These are phyloP conservation scores for Pangasianodon hypophthalmus DNA, from an alignment of 2,113 vertebrate species.

Conservation along the genomic window DNA sequence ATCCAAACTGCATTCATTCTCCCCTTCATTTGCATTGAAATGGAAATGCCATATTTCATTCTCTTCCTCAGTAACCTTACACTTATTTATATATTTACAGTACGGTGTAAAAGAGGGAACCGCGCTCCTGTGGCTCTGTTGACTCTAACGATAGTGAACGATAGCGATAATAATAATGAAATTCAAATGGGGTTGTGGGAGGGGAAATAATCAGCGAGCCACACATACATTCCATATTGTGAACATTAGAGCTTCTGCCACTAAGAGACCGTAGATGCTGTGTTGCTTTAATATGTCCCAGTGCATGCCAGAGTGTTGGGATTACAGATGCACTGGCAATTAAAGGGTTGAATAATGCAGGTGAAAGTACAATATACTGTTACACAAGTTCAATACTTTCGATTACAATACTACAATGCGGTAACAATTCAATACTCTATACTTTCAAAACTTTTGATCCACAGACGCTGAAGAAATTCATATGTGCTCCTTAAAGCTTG, in stretches of 20 bases:
- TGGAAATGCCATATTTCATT: conserved; percentile 66
- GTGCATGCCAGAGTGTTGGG: neutral
- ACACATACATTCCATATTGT: conserved; percentile 35
- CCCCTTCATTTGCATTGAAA: conserved; percentile 71
- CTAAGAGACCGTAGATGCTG: neutral
- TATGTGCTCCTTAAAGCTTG: neutral
- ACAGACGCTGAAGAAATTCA: neutral
- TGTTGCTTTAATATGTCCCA: conserved; percentile 22
- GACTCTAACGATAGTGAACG: conserved; percentile 51
- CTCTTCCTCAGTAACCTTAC: conserved; percentile 47
- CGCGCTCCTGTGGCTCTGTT: conserved; percentile 43
- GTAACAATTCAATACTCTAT: neutral
- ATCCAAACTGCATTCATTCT: conserved; percentile 62
- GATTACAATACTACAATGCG: neutral
- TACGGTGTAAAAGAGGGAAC: conserved; percentile 36
- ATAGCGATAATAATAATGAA: conserved; percentile 53
- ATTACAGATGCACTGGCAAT: conserved; percentile 8
- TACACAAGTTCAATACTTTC: neutral
- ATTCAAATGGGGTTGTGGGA: conserved; percentile 32
- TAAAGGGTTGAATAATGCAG: neutral
- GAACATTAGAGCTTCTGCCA: conserved; percentile 1
- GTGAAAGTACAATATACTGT: neutral
- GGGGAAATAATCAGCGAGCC: conserved; percentile 30
- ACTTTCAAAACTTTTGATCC: neutral
- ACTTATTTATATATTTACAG: conserved; percentile 57